Percentiles rank a stretch among this genome's conserved stretches.
phyloP scores from a whole-genome alignment of 2,113 vertebrate genomes.

The Seriola dumerili region DNA sequence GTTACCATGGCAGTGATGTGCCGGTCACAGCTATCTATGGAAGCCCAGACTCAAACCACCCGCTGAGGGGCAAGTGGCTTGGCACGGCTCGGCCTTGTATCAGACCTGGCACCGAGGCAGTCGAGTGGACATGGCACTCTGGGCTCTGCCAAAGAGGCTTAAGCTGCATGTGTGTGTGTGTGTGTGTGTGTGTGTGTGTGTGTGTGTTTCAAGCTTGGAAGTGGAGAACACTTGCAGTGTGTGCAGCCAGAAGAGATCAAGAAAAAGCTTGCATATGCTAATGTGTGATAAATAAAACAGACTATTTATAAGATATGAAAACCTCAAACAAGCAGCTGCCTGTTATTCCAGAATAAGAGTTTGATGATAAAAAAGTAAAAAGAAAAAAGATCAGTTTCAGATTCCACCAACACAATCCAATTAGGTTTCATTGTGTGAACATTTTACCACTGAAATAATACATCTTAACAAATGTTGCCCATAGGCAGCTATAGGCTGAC shows the following conservation, averaged over 20 bases:
- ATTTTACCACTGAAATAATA: slow-evolving; percentile 12
- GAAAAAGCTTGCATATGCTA: slow-evolving; percentile 11
- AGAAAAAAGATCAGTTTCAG: slow-evolving; percentile 15
- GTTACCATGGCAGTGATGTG: slow-evolving; percentile 57
- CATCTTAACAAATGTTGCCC: slow-evolving; percentile 9
- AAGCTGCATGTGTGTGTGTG: slow-evolving; percentile 32
- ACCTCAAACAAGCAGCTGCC: slow-evolving; percentile 17
- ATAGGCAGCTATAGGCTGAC: not conserved
- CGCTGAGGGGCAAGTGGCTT: slow-evolving; percentile 53
- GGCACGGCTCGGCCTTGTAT: slow-evolving; percentile 29
- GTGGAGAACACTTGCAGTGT: not conserved
- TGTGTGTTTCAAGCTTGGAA: slow-evolving; percentile 31
- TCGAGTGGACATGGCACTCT: slow-evolving; percentile 33
- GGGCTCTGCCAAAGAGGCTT: slow-evolving; percentile 58
- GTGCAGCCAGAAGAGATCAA: slow-evolving; percentile 25
- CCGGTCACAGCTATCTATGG: slow-evolving; percentile 49
- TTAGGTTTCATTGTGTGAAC: slow-evolving; percentile 10
- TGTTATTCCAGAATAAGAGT: slow-evolving; percentile 6
- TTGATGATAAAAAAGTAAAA: not conserved
- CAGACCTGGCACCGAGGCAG: slow-evolving; percentile 39
- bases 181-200: slow-evolving; percentile 16
- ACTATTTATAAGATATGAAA: slow-evolving; percentile 10
- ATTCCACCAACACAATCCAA: not conserved
- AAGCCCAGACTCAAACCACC: slow-evolving; percentile 52
- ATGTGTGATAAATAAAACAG: slow-evolving; percentile 28